Base-by-base conservation (phyloP, 2,888 invertebrate genomes). In the Watsonalla cultraria region DNA sequence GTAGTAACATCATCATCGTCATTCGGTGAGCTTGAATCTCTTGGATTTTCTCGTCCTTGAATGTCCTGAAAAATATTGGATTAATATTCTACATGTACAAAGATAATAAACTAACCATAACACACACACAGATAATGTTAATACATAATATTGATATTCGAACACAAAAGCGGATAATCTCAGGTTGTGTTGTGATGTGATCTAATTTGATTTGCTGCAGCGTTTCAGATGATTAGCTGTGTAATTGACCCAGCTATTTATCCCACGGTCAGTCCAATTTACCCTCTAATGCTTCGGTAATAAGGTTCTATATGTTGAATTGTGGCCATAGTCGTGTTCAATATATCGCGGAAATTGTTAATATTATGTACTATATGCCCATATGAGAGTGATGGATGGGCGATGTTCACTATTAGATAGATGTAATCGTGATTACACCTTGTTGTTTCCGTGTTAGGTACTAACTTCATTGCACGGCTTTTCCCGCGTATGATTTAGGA, bases 301-400 rank as follows among this genome's bases (percentile, higher is more conserved):
- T 49, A 49, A 50, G 49, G 39, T 51, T 24, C 48, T 9, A 15
- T 7, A 5, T 49, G 8, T 9, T 37, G 2, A 37, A 13, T 11
- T 35, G 14, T 14, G 35, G 0, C 1, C 15, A 33, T 34, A 37
- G 14, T 46, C 51, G 45, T 51, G 51, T 46, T 13, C 51, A 51
- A 51, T 51, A 51, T 46, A 51, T 46, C 51, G 46, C 51, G 51
- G 51, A 51, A 51, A 46, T 46, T 35, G 34, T 45, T 51, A 14
- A 37, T 48, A 24, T 24, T 24, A 24, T 24, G 24, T 24, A 24
- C 24, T 24, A 48, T 62, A 49, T 59, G 45, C 57, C 59, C 56
- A 57, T 55, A 55, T 57, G 55, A 47, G 58, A 50, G 52, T 67
- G 68, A 66, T 65, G 59, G 58, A 66, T 60, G 60, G 58, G 64